Percentiles rank a stretch among this genome's conserved stretches.
Evolutionary conservation across 2,797 vertebrate species (phyloP).

Genomic region (Otolemur crassicaudatus): DNA sequence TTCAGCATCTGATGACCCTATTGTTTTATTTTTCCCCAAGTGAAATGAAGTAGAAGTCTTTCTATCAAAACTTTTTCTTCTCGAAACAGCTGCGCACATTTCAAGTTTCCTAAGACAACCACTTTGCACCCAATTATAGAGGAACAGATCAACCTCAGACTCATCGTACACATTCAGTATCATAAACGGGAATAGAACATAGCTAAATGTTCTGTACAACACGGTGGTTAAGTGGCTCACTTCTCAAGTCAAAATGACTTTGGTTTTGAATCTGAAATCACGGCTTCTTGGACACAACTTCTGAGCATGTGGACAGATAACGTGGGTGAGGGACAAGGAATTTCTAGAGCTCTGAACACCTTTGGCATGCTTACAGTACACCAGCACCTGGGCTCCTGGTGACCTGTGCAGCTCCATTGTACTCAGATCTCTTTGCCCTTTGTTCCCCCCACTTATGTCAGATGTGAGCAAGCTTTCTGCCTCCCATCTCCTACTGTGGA

Average conservation of each 20-base stretch:
- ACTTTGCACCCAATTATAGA: background rate
- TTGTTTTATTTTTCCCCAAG: background rate
- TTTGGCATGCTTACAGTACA: too few species aligned
- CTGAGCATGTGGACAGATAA: accelerated
- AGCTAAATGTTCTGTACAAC: background rate
- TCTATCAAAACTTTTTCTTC: background rate
- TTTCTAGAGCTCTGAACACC: background rate
- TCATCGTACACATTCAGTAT: background rate
- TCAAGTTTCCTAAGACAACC: constrained; percentile 31
- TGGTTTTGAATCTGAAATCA: constrained; percentile 13
- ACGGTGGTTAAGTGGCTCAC: background rate
- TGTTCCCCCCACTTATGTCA: background rate
- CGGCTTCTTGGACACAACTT: background rate
- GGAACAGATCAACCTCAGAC: background rate
- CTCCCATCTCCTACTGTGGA: background rate
- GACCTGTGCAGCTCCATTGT: background rate
- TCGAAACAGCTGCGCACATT: background rate
- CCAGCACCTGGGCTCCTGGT: background rate
- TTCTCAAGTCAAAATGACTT: background rate
- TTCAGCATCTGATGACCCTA: background rate
- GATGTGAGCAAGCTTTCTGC: background rate
- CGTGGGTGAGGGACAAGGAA: accelerated
- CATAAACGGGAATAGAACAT: background rate
- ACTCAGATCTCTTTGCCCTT: background rate
- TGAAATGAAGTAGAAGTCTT: background rate